Evolutionary conservation across 2,113 vertebrate genomes (phyloP).

Genomic region (Amazona guildingii): DNA sequence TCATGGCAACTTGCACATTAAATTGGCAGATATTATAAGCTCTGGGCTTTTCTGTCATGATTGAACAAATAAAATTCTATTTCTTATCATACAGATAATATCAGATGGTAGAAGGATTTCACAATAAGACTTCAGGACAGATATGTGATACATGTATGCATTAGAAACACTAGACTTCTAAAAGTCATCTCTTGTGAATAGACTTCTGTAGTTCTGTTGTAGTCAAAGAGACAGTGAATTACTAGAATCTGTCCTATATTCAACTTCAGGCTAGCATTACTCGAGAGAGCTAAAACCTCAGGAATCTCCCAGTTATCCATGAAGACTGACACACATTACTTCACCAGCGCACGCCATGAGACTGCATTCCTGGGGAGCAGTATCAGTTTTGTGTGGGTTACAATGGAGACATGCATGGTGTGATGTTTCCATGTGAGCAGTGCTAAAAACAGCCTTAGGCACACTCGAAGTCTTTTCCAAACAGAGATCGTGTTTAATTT

Average conservation of each 20-base stretch:
- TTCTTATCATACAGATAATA: neutral
- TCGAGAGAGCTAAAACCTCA: neutral
- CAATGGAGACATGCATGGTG: neutral
- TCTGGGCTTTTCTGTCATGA: neutral
- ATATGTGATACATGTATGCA: rapidly evolving
- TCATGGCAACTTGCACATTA: neutral
- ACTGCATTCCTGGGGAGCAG: neutral
- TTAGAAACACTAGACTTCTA: neutral
- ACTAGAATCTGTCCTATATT: neutral
- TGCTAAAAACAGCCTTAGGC: slow-evolving; percentile 27
- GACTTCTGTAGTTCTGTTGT: neutral
- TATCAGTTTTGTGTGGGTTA: neutral
- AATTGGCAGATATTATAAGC: neutral
- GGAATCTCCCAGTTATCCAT: neutral
- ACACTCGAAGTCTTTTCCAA: neutral
- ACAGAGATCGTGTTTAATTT: neutral
- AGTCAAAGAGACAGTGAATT: neutral
- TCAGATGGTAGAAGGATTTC: neutral
- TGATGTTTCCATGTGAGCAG: neutral
- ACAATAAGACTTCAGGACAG: neutral
- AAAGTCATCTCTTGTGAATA: neutral
- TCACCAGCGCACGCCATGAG: neutral
- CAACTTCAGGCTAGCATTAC: neutral
- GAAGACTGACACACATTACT: neutral
- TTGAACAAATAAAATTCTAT: neutral